Conservation (phyloP, 2,113 vertebrate species). For the Amblyornis subalaris region DNA sequence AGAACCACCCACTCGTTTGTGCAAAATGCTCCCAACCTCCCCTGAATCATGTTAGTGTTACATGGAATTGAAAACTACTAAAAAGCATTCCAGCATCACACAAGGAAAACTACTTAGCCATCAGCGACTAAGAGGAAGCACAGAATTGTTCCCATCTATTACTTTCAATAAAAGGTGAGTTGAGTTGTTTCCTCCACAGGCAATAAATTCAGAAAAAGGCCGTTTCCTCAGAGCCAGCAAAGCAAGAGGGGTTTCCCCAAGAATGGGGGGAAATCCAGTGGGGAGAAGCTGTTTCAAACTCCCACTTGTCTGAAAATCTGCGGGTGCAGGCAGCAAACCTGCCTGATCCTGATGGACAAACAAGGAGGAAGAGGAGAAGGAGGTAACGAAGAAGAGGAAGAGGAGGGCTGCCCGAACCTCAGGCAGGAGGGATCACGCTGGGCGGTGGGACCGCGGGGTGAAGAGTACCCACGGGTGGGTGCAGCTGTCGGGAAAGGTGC, state of each 20-base stretch:
- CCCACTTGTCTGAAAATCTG: not conserved
- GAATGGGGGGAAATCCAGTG: accelerated
- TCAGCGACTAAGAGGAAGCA: not conserved
- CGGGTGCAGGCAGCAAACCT: too few species aligned
- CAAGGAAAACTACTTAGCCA: not conserved
- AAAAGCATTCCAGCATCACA: not conserved
- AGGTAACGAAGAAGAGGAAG: not conserved
- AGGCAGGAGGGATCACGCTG: not conserved
- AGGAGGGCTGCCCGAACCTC: not conserved
- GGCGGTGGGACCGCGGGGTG: not conserved
- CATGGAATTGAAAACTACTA: accelerated
- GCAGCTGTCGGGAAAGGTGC: accelerated
- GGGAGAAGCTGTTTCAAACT: not conserved
- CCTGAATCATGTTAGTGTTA: accelerated
- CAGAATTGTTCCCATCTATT: not conserved
- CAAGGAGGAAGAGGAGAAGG: not conserved
- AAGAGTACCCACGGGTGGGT: not conserved
- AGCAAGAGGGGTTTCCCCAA: not conserved
- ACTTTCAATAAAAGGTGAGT: not conserved
- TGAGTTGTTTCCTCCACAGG: not conserved
- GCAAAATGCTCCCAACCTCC: not conserved
- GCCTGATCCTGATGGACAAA: not conserved
- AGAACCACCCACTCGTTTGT: accelerated
- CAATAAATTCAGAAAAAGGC: not conserved
- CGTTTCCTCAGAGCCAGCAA: not conserved